Evolutionary conservation across 1,140 invertebrate species (phyloP).

Genomic region (Polypedilum vanderplanki): DNA sequence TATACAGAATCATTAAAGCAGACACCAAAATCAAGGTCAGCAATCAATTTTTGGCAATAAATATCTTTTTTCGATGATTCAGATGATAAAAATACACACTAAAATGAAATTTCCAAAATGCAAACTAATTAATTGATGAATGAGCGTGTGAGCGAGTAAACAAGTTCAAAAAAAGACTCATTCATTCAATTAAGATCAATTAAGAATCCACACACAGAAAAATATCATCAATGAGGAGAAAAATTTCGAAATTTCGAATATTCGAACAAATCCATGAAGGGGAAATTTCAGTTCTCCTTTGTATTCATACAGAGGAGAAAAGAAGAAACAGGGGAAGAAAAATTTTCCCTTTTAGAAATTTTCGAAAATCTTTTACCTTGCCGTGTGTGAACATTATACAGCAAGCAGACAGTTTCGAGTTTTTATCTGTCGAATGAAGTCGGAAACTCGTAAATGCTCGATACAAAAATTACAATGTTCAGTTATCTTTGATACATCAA

Average conservation of each 20-base stretch:
- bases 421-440: slow-evolving; percentile 22
- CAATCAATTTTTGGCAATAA: too few species aligned
- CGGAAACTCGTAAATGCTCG: slow-evolving; percentile 27
- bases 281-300: not conserved
- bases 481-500: slow-evolving; percentile 25
- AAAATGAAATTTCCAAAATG: too few species aligned
- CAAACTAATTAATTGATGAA: too few species aligned
- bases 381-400: not conserved
- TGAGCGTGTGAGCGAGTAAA: not conserved
- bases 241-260: not conserved
- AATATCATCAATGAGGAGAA: not conserved
- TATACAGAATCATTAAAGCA: too few species aligned
- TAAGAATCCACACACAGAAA: not conserved
- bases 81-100: too few species aligned
- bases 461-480: slow-evolving; percentile 7
- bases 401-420: slow-evolving; percentile 15
- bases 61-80: too few species aligned
- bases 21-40: too few species aligned
- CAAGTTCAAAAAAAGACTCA: not conserved
- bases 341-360: not conserved
- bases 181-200: slow-evolving; percentile 14
- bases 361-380: not conserved
- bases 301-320: not conserved
- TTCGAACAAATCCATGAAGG: too few species aligned
- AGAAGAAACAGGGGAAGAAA: not conserved